phyloP scores from a whole-genome alignment of 1,140 invertebrate genomes.

The Cyrtorhinus lividipennis region DNA sequence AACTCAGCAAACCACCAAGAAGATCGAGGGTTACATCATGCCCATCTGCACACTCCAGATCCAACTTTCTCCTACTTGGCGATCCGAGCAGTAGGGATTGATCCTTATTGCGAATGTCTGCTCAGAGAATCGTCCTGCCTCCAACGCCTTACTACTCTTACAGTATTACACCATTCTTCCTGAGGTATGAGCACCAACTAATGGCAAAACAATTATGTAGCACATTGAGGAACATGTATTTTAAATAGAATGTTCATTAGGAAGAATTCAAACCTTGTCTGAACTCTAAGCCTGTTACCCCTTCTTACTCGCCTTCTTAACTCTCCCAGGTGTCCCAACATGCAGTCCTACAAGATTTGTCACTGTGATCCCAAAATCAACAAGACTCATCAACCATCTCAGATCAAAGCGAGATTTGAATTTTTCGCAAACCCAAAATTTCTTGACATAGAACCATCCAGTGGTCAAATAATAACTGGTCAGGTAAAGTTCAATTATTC shows the following conservation, averaged over 20 bases:
- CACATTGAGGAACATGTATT: no score
- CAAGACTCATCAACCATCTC: background rate
- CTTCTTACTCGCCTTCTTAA: no score
- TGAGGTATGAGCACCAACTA: conserved; percentile 19
- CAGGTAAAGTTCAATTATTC: no score
- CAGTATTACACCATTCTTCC: conserved; percentile 8
- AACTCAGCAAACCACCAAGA: background rate
- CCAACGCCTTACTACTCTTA: conserved; percentile 13
- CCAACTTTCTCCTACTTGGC: conserved; percentile 2
- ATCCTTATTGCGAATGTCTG: conserved; percentile 17
- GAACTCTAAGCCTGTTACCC: background rate
- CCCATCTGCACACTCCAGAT: background rate
- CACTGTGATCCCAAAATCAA: background rate
- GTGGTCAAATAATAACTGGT: background rate
- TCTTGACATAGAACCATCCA: background rate
- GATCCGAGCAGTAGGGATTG: conserved; percentile 9
- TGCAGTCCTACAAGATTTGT: background rate
- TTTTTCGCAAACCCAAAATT: background rate
- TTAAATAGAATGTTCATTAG: background rate
- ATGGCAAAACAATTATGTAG: no score
- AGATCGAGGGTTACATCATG: background rate
- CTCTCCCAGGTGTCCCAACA: background rate
- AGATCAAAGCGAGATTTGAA: background rate
- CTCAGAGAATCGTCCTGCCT: conserved; percentile 17
- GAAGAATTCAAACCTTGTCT: background rate